Conservation (phyloP, 2,797 vertebrate genomes). For the Anniella stebbinsi region DNA sequence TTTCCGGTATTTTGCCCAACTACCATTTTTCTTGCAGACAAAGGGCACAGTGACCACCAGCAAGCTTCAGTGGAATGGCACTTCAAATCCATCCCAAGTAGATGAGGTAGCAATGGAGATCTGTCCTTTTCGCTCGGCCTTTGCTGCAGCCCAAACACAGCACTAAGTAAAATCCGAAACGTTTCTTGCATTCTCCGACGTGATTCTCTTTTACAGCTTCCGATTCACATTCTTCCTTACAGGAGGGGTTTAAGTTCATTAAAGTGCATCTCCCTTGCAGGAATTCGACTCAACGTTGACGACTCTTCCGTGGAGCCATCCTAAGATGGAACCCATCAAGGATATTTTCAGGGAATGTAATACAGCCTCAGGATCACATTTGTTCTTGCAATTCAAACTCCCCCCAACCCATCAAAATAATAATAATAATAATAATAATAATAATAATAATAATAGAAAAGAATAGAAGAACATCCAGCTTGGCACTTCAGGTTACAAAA, state of each 20-base stretch:
- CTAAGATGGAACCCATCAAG: background rate
- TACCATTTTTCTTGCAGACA: background rate
- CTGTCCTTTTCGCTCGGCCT: background rate
- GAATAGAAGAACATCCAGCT: slow-evolving; percentile 24
- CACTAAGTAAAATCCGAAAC: background rate
- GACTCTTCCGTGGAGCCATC: slow-evolving; percentile 12
- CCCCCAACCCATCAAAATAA: background rate
- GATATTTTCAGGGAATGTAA: background rate
- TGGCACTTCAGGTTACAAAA: slow-evolving; percentile 75
- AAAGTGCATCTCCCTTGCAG: slow-evolving; percentile 19
- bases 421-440: no score
- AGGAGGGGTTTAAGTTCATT: slow-evolving; percentile 37
- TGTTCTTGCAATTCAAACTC: background rate
- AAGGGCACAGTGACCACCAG: background rate
- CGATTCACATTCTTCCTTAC: slow-evolving; percentile 50
- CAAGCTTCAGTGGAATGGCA: background rate
- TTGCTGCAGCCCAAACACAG: background rate
- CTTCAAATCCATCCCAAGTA: background rate
- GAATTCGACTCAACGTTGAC: background rate
- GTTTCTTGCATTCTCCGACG: no score
- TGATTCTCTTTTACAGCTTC: background rate
- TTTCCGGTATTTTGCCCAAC: background rate
- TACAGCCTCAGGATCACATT: slow-evolving; percentile 4
- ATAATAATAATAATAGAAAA: background rate
- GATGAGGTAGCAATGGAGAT: slow-evolving; percentile 34